Conservation (phyloP, 2,113 vertebrate species). For the Rhea americana region DNA sequence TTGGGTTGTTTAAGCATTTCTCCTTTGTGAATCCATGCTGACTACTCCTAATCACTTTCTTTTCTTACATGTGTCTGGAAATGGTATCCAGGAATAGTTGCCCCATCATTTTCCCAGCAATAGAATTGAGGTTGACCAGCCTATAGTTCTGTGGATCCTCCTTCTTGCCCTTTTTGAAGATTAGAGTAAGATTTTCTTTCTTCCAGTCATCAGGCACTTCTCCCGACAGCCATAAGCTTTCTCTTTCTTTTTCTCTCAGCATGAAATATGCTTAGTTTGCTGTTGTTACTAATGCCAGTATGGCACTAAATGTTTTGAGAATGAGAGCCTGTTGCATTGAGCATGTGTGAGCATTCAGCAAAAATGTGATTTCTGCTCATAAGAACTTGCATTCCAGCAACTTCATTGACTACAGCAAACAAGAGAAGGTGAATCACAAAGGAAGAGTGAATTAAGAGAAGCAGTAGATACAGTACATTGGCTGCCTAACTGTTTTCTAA, state of each 20-base stretch:
- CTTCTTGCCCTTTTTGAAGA: background rate
- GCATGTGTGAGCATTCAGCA: background rate
- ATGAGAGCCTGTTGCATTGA: rapidly evolving
- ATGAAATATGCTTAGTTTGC: background rate
- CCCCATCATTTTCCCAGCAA: background rate
- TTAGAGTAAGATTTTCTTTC: background rate
- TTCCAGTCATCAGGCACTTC: background rate
- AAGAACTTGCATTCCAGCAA: background rate
- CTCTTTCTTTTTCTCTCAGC: background rate
- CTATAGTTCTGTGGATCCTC: background rate
- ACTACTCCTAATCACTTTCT: background rate
- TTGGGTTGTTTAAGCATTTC: background rate
- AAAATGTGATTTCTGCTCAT: rapidly evolving
- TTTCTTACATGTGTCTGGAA: background rate
- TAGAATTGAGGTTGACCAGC: background rate
- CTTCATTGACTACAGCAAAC: background rate
- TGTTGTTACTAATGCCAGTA: background rate
- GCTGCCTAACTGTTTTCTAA: conserved; percentile 60
- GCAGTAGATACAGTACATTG: conserved; percentile 48
- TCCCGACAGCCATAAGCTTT: background rate
- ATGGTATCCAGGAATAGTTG: background rate
- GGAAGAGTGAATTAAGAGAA: conserved; percentile 48
- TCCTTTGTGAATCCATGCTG: background rate
- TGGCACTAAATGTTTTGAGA: rapidly evolving
- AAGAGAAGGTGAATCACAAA: conserved; percentile 25